Percentiles rank a stretch among this genome's conserved stretches.
These are phyloP conservation scores for Steinernema hermaphroditum DNA, from an alignment of 2,888 invertebrate species.

Conservation along the genomic window DNA sequence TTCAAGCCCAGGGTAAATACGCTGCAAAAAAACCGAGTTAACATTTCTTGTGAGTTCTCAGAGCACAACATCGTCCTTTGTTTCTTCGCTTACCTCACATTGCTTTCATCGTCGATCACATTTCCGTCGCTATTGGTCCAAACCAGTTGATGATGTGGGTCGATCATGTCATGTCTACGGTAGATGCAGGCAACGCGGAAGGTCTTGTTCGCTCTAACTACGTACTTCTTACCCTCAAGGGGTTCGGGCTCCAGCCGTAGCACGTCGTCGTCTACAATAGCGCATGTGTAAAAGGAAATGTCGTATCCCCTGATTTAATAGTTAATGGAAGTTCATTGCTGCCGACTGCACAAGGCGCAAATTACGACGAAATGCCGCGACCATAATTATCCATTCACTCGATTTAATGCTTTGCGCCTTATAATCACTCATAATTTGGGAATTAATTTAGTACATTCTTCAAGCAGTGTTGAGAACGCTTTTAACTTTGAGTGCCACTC, in stretches of 20 bases:
- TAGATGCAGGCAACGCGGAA: constrained; percentile 48
- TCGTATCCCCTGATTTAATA: not conserved
- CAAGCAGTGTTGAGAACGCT: not conserved
- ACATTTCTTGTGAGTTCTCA: no score
- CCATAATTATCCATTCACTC: constrained; percentile 15
- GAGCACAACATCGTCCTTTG: no score
- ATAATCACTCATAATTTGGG: constrained; percentile 24
- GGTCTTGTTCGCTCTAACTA: constrained; percentile 34
- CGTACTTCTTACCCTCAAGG: constrained; percentile 30
- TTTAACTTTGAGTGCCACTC: constrained; percentile 1
- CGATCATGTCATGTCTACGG: constrained; percentile 44
- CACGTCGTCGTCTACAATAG: not conserved
- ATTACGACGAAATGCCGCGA: constrained; percentile 3
- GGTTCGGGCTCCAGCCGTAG: constrained; percentile 13
- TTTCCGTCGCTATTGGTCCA: constrained; percentile 54
- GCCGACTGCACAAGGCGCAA: not conserved
- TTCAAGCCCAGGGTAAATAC: constrained; percentile 49
- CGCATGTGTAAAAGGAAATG: not conserved
- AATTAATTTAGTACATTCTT: constrained; percentile 6
- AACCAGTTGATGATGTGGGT: constrained; percentile 46
- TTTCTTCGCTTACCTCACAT: constrained; percentile 43
- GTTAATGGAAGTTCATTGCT: not conserved
- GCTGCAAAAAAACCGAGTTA: constrained; percentile 38
- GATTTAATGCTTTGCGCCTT: not conserved
- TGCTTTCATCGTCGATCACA: constrained; percentile 50